A percentile compares a stretch with the other conserved stretches of the same genome.
Evolutionary conservation across 2,888 invertebrate species (phyloP).

Genomic region (Papilio demoleus): DNA sequence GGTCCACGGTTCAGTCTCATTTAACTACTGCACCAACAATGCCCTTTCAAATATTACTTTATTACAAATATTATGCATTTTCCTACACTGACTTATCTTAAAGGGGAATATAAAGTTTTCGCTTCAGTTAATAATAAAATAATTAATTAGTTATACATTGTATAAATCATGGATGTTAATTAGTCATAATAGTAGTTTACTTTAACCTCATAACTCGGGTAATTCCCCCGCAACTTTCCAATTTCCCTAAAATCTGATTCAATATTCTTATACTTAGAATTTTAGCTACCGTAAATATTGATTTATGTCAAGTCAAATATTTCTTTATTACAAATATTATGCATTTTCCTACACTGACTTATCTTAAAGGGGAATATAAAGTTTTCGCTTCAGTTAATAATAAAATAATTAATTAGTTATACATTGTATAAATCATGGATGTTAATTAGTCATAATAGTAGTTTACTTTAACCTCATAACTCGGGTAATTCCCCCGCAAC

Average conservation of each 20-base stretch:
- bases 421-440: neutral
- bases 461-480: neutral
- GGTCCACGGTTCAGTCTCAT: too few relatives aligned
- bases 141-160: neutral
- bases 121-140: too few relatives aligned
- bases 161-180: neutral
- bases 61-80: too few relatives aligned
- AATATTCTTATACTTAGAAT: neutral
- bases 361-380: too few relatives aligned
- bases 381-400: too few relatives aligned
- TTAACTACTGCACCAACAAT: too few relatives aligned
- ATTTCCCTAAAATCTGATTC: neutral
- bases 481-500: neutral
- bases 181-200: neutral
- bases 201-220: neutral
- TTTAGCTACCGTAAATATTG: neutral
- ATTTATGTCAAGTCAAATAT: neutral
- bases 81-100: too few relatives aligned
- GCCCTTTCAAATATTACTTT: too few relatives aligned
- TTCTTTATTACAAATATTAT: too few relatives aligned
- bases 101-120: too few relatives aligned
- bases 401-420: conserved; percentile 2
- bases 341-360: too few relatives aligned
- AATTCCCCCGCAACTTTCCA: conserved; percentile 5
- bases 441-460: neutral